A percentile compares a stretch with the other conserved stretches of the same genome.
These are phyloP conservation scores for Pyxicephalus adspersus DNA, from an alignment of 2,113 vertebrate genomes.

Conservation along the genomic window DNA sequence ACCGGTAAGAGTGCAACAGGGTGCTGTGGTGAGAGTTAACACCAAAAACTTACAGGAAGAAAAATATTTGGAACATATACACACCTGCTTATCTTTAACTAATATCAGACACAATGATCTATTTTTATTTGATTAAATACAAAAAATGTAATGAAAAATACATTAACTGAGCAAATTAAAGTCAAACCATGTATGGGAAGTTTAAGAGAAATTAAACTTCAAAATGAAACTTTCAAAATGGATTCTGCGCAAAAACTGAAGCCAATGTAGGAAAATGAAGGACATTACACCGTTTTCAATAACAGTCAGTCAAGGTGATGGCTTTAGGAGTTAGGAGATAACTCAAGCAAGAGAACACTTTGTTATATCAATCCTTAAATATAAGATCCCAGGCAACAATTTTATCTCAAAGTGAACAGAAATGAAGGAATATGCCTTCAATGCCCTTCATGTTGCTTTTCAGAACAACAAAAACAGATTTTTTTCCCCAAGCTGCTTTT, in stretches of 20 bases:
- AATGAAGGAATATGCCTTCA: constrained; percentile 11
- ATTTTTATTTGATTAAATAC: no score
- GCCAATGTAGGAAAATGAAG: neutral
- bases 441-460: constrained; percentile 16
- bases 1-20: no score
- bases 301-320: neutral
- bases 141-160: no score
- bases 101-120: no score
- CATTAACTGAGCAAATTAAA: no score
- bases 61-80: no score
- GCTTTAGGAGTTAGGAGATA: constrained; percentile 25
- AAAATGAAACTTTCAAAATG: neutral
- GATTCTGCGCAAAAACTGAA: neutral
- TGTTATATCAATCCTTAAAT: constrained; percentile 45
- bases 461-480: constrained; percentile 8
- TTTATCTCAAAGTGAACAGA: constrained; percentile 52
- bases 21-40: no score
- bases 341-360: neutral
- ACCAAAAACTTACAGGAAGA: no score
- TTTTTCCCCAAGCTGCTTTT: neutral
- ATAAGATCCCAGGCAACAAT: constrained; percentile 28
- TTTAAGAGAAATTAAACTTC: no score
- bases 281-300: neutral
- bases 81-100: no score
- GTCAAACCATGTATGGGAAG: no score